Evolutionary conservation across 1,140 invertebrate genomes (phyloP).

Genomic region (Drosophila pruinosa): DNA sequence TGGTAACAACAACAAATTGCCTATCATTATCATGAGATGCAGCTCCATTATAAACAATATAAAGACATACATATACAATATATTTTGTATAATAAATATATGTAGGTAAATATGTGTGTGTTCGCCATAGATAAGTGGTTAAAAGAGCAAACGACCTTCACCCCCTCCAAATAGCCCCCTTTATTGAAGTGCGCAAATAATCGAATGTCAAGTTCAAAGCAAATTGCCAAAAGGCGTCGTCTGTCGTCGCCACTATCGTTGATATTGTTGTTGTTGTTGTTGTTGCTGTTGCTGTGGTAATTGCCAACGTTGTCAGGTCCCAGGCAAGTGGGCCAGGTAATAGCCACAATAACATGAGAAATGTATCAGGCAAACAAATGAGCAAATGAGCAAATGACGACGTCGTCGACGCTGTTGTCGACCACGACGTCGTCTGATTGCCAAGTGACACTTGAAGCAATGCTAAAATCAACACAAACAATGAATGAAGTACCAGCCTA

Average conservation of each 20-base stretch:
- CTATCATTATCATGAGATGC: conserved; percentile 70
- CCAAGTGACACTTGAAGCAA: conserved; percentile 70
- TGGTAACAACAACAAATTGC: conserved; percentile 61
- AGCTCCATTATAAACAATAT: conserved; percentile 50
- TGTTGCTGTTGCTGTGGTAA: conserved; percentile 26
- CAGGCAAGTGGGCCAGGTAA: conserved; percentile 42
- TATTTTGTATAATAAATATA: conserved; percentile 4
- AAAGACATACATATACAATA: conserved; percentile 28
- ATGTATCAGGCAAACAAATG: conserved; percentile 71
- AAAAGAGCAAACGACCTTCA: conserved; percentile 56
- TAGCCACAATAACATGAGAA: conserved; percentile 62
- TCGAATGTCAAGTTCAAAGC: conserved; percentile 75
- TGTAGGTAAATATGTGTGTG: neutral
- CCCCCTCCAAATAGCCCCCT: conserved; percentile 19
- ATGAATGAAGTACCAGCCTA: conserved; percentile 28
- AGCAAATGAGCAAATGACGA: conserved; percentile 64
- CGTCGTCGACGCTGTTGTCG: conserved; percentile 3
- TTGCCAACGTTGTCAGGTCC: conserved; percentile 43
- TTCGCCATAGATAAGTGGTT: neutral
- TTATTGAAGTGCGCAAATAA: conserved; percentile 61
- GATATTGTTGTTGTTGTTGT: conserved; percentile 11
- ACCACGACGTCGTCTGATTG: conserved; percentile 58
- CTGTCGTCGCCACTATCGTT: neutral
- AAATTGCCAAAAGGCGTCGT: conserved; percentile 52
- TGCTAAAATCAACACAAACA: conserved; percentile 40